Evolutionary conservation across 2,797 vertebrate genomes (phyloP), one percentile per base, ranked within the genome.

Genomic region (Dendrocincla tyrannina): DNA sequence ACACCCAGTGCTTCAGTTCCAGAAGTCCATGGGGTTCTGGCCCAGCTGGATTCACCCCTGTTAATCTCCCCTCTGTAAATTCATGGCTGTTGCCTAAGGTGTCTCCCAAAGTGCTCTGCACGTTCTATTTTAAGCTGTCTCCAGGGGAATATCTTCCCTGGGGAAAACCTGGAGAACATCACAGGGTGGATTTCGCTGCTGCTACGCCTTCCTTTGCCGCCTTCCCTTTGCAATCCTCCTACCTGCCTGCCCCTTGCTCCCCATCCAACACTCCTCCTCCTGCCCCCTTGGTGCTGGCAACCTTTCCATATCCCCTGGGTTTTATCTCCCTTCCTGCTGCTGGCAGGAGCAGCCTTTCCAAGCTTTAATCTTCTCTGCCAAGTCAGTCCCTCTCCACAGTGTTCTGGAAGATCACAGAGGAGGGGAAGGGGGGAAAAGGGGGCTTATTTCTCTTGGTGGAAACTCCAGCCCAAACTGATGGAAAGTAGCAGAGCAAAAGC

Each of bases 51-150:
- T 6, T 7, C 56, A 13, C 52, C 70, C 22, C 4, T 9, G 24
- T 10, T 14, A 22, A n/a, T 50, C 18, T 59, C 23, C n/a, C 5
- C 33, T 27, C 0, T 3, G 63, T 24, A 44, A 18, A 22, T 17
- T 19, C 32, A 39, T 11, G 66, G 49, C 62, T 37, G 20, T 13
- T 72, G n/a, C 44, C 44, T 60, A 1, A 24, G 39, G 27, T 12
- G 30, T 15, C 5, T 11, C 66, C 55, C 37, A 4, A 46, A 28
- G 41, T 33, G 30, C 89, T 44, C 81, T 72, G 28, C 20, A 19
- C 56, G 28, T 27, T 22, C 78, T 52, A 18, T 8, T 82, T n/a
- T 16, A 16, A 90, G 44, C 33, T 37, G 10, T 63, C 66, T 92
- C 53, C 60, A 49, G 46, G 62, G 60, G 32, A 35, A 6, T 2